Base-by-base conservation (phyloP, 2,888 invertebrate genomes). In the Caenorhabditis plicata region DNA sequence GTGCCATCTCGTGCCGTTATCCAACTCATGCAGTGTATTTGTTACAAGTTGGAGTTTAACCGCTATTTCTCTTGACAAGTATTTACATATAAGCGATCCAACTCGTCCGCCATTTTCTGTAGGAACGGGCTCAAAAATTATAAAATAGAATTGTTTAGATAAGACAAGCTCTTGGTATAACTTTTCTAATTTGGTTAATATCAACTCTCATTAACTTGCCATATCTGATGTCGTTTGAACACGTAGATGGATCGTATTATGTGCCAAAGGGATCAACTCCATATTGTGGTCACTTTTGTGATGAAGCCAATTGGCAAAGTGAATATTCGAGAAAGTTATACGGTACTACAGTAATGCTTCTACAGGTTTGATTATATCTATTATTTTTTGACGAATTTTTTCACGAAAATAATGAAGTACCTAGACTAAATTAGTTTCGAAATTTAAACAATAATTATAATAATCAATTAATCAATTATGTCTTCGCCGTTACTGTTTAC, bases 311-410 rank as follows among this genome's bases (percentile, higher is more conserved):
- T 35, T 96, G 96, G 95, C 92, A 93, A 0, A 73, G 72, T 20
- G 91, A 91, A 76, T 85, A 87, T 42, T 86, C 89, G 74, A 85
- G 92, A 38, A 84, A 85, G 79, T 83, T 86, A 46, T 96, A 92
- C 82, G 92, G 93, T 19, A 71, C 74, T 4, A 73, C 73, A 15
- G 79, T 78, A 7, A 78, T 78, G 78, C 49, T 78, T 8, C 56
- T 78, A 15, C 75, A 75, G 64, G 73, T 74, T 13, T 19, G 23
- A 36, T 7, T 8, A 19, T n/a, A 15, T n/a, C n/a, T n/a, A n/a
- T n/a, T n/a, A n/a, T n/a, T n/a, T n/a, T n/a, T n/a, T 9, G 11
- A 11, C 11, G 31, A 11, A 31, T 31, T 31, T n/a, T n/a, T n/a
- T n/a, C n/a, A n/a, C n/a, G n/a, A n/a, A n/a, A n/a, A n/a, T n/a